Base-by-base conservation (phyloP, 2,888 invertebrate species). In the Chloromyia formosa region DNA sequence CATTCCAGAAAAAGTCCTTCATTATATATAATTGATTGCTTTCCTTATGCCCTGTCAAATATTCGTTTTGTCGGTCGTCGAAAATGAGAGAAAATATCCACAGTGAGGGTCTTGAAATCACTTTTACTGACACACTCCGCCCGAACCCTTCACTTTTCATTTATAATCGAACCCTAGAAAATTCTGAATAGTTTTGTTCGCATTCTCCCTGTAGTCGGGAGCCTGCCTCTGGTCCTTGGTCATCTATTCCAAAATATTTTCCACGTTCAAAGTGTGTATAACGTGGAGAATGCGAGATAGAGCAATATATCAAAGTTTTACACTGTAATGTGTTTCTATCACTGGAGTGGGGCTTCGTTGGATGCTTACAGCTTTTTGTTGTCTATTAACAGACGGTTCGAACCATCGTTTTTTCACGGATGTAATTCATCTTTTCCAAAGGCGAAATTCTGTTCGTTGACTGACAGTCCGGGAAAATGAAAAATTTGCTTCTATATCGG, bases 1-100 rank as follows among this genome's bases (percentile, higher is more conserved):
- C 49, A 49, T 49, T 49, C 3, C 49, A 42, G 49, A 7, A 49
- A 49, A n/a, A 49, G 16, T 49, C 49, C 5, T 49, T 49, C 49
- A 49, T 49, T 49, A 49, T n/a, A 3, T 2, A 7, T 7, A 49
- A 49, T 49, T 49, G 49, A 49, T 49, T 49, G 12, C 49, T 7
- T 49, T n/a, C 16, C 49, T 49, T 49, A 49, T 49, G 49, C 49
- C 12, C 49, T 49, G 49, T 49, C 49, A 49, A 49, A 49, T 49
- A 49, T 49, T 49, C 49, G 49, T 49, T 49, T 49, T 49, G 27
- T 35, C 7, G 27, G 27, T n/a, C 12, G 5, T 7, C 2, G 12
- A 49, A 49, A 49, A 49, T 49, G 27, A 35, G 27, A 35, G 7
- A 7, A 35, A 49, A 49, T 49, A 49, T 49, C 49, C 49, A 3